Evolutionary conservation across 1,140 invertebrate genomes (phyloP).

Genomic region (Lepidurus packardi): DNA sequence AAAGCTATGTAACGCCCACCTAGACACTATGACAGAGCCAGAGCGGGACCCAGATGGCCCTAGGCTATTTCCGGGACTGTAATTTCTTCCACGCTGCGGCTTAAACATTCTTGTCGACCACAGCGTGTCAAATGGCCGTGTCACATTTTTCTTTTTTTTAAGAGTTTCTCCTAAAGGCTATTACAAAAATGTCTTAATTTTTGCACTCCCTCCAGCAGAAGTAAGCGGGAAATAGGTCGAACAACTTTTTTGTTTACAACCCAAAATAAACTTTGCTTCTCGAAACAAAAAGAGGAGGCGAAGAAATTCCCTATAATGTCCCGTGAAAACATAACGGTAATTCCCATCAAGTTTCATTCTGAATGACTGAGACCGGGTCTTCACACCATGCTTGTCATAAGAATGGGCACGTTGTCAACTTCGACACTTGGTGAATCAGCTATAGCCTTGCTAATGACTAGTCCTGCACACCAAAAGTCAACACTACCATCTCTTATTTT

Average conservation of each 20-base stretch:
- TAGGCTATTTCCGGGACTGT: conserved; percentile 21
- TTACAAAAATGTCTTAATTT: neutral
- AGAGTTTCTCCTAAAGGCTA: neutral
- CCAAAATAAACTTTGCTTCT: neutral
- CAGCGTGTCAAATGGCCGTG: conserved; percentile 6
- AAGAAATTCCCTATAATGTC: neutral
- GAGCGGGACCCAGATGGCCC: conserved; percentile 11
- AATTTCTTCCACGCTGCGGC: conserved; percentile 9
- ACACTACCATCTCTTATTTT: neutral
- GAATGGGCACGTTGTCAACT: conserved; percentile 12
- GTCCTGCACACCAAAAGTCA: neutral
- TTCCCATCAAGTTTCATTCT: neutral
- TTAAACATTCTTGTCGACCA: conserved; percentile 15
- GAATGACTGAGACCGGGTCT: neutral
- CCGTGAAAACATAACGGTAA: neutral
- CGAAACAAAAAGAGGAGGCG: too few species aligned
- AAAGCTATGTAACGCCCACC: neutral
- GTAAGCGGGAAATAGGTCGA: neutral
- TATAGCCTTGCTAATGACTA: neutral
- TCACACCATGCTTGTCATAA: neutral
- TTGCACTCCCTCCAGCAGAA: neutral
- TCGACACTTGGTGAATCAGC: conserved; percentile 10
- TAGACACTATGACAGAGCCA: neutral
- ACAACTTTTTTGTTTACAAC: neutral
- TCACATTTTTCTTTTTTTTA: conserved; percentile 9